Conservation (phyloP, 2,888 invertebrate genomes). For the Malthinus seriepunctatus region DNA sequence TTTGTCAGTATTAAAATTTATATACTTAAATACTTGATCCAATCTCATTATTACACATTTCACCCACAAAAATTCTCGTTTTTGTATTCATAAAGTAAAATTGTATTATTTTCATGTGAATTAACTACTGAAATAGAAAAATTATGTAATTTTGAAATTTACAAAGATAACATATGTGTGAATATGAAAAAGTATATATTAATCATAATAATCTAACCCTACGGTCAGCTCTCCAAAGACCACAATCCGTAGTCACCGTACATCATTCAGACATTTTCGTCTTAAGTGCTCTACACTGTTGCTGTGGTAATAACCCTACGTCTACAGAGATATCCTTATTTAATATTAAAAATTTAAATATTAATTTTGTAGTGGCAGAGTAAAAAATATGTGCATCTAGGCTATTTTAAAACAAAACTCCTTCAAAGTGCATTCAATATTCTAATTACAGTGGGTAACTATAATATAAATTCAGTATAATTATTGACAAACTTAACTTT, state of each 20-base stretch:
- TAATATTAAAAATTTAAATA: constrained; percentile 4
- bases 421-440: no score
- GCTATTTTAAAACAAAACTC: no score
- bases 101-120: no score
- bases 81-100: no score
- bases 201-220: constrained; percentile 29
- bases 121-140: neutral
- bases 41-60: no score
- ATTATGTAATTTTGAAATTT: neutral
- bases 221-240: constrained; percentile 30
- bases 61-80: no score
- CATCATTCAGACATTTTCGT: constrained; percentile 27
- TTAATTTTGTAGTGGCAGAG: neutral
- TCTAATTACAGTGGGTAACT: no score
- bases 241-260: constrained; percentile 26
- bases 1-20: no score
- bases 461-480: no score
- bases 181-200: constrained; percentile 26
- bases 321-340: constrained; percentile 4
- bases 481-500: no score
- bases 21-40: no score
- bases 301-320: constrained; percentile 19
- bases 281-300: constrained; percentile 19
- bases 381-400: neutral
- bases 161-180: constrained; percentile 20